These are phyloP conservation scores for Chrysotoxum bicinctum DNA, from an alignment of 2,888 invertebrate genomes.

Conservation along the genomic window DNA sequence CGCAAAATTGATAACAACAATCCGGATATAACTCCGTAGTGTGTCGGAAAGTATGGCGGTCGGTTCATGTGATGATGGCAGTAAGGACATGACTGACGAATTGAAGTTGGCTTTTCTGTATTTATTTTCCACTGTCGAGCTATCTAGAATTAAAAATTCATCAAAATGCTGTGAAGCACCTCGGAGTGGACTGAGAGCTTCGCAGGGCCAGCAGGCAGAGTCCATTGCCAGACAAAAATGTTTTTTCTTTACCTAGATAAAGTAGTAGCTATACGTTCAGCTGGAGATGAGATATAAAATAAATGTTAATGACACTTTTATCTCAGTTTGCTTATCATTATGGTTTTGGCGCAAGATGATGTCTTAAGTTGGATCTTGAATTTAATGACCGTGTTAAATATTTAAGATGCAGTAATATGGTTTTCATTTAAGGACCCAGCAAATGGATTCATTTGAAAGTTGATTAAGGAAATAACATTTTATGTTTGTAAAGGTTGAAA, in stretches of 20 bases:
- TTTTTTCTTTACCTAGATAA: slow-evolving; percentile 44
- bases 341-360: slow-evolving; percentile 21
- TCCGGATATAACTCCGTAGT: slow-evolving; percentile 43
- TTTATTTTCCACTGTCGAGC: slow-evolving; percentile 1
- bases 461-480: slow-evolving; percentile 1
- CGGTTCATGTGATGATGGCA: slow-evolving; percentile 2
- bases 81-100: neutral
- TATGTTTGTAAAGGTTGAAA: neutral
- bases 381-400: slow-evolving; percentile 21
- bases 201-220: neutral
- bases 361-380: slow-evolving; percentile 21
- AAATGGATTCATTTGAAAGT: neutral
- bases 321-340: slow-evolving; percentile 43
- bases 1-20: slow-evolving; percentile 58
- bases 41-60: slow-evolving; percentile 4
- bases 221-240: slow-evolving; percentile 53
- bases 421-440: neutral
- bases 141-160: slow-evolving; percentile 51
- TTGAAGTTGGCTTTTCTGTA: slow-evolving; percentile 1
- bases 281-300: slow-evolving; percentile 20
- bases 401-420: neutral
- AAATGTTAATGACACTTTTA: slow-evolving; percentile 63
- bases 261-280: neutral
- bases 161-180: slow-evolving; percentile 33
- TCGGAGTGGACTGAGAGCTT: neutral